phyloP scores from a whole-genome alignment of 2,113 vertebrate species.

The Arvicanthis niloticus region DNA sequence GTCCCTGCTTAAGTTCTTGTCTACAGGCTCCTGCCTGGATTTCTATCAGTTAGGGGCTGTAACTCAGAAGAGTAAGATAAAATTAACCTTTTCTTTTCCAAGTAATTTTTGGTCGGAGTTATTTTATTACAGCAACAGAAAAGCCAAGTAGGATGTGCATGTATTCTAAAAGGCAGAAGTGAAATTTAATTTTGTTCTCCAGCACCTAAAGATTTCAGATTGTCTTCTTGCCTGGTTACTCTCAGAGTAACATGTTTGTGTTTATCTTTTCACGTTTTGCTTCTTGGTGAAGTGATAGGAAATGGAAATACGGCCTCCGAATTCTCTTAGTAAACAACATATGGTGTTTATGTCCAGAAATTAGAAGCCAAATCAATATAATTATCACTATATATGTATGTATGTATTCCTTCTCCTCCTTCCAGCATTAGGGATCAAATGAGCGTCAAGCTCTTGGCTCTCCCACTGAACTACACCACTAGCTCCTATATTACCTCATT shows the following conservation, averaged over 20 bases:
- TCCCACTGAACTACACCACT: too few species aligned
- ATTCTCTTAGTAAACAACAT: slow-evolving; percentile 2
- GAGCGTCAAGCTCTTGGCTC: background rate
- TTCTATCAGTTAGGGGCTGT: background rate
- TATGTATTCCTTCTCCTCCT: background rate
- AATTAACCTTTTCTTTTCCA: background rate
- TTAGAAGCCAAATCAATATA: slow-evolving; percentile 18
- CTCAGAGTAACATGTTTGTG: background rate
- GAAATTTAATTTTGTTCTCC: slow-evolving; percentile 35
- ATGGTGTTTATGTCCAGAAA: background rate
- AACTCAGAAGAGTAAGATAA: background rate
- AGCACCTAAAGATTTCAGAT: background rate
- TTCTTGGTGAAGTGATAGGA: background rate
- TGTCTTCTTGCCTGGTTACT: background rate
- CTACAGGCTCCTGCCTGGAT: background rate
- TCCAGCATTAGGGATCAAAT: background rate
- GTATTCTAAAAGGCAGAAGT: background rate
- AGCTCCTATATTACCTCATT: background rate
- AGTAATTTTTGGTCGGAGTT: background rate
- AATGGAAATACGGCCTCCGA: background rate
- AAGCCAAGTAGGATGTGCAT: background rate
- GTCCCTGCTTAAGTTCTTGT: background rate
- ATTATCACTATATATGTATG: background rate
- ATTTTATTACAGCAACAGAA: background rate
- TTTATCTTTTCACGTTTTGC: slow-evolving; percentile 54